Evolutionary conservation across 2,888 invertebrate species (phyloP), one percentile per base, ranked within the genome.

Genomic region (Ethmia dodecea): DNA sequence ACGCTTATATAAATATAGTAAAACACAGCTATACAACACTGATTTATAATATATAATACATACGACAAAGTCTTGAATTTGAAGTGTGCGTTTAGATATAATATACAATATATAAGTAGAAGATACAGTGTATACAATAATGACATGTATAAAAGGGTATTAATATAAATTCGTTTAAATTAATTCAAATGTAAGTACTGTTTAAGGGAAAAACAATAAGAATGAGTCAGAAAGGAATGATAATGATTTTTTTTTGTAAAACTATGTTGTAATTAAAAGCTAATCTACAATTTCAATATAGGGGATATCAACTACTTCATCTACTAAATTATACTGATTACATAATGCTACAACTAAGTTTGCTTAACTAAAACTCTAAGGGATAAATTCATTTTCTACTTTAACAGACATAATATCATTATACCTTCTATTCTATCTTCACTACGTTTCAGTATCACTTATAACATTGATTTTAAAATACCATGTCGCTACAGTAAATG

Each of bases 61-160:
- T 55, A 64, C 58, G 62, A 61, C 64, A 54, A 70, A 83, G 83
- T 84, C 83, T 83, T 81, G 67, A 73, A 68, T 75, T 71, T 68
- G 71, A 79, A 78, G 60, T 83, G 83, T 84, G 83, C 83, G 83
- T 71, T 47, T 60, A n/a, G n/a, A n/a, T 52, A 48, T 54, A 49
- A 59, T 49, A 51, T 47, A 49, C 50, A 60, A 56, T 53, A 45
- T 43, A 45, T 34, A 45, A 35, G 40, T 53, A 53, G 45, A 50
- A 50, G 45, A 46, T 50, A 55, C 42, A 55, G 47, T 57, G 54
- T 57, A 58, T 53, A 49, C 45, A 51, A 56, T 55, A 45, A 56
- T 52, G 52, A 49, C 52, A 56, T 32, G 20, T 37, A 33, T 31
- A 37, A 33, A 32, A 33, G 37, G 32, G 16, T 26, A 33, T 31